Base-by-base conservation (phyloP, 2,888 invertebrate genomes). In the Autographa pulchrina region DNA sequence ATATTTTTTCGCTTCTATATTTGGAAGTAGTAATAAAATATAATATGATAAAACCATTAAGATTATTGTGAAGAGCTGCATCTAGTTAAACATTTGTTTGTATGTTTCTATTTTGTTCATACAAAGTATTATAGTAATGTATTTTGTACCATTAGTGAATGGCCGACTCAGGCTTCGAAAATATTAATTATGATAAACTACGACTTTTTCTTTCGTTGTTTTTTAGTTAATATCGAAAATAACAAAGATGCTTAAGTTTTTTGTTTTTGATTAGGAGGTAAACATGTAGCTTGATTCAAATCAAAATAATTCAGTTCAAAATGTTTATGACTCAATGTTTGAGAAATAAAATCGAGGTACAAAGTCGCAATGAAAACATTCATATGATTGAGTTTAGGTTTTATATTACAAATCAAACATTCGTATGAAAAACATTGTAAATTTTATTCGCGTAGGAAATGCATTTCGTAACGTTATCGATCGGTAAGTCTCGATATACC, bases 381-480 rank as follows among this genome's bases (percentile, higher is more conserved):
- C 5, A 65, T 16, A 32, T 31, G 41, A 67, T 48, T 60, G 3
- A 14, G 58, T 65, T 59, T 59, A 56, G 9, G 13, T 43, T 65
- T 9, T 54, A 61, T 4, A 43, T 0, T 0, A n/a, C 0, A 60
- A 67, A 61, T 52, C 31, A 62, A 14, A 63, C n/a, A 65, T 65
- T 60, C 16, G 1, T 31, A 56, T 64, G 65, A 48, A 65, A 66
- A 58, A 16, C 8, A 25, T 66, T 43, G n/a, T 7, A n/a, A 72
- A 25, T 75, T 74, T 67, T 54, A 70, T 64, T 64, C 61, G 18
- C 7, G 63, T 69, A 75, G 65, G 59, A 67, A 75, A 87, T 87
- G 87, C 62, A 62, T 74, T 75, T 72, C 63, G 25, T 64, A 25
- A 72, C 59, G 18, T 59, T 80, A 43, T 35, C 69, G 7, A 54